phyloP scores from a whole-genome alignment of 2,113 vertebrate genomes.

The Cyphomyrus plagiostoma region DNA sequence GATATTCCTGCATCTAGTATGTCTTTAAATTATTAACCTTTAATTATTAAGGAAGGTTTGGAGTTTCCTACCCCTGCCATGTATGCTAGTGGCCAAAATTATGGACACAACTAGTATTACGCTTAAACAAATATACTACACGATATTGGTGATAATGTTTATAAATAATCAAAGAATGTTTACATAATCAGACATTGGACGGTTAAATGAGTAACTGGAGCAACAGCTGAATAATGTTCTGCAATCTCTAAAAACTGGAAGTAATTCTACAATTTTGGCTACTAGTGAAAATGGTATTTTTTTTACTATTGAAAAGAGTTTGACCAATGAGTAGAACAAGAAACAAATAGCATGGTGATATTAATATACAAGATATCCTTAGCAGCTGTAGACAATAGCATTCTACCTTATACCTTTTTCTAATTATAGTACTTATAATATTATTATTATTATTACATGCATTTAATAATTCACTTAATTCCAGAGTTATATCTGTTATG shows the following conservation, averaged over 20 bases:
- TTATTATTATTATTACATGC: background rate
- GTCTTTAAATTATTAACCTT: background rate
- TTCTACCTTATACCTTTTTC: background rate
- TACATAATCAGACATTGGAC: background rate
- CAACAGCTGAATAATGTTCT: background rate
- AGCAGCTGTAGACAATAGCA: background rate
- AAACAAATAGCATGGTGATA: background rate
- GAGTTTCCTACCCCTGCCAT: background rate
- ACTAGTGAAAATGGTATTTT: background rate
- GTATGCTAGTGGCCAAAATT: background rate
- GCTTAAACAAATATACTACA: background rate
- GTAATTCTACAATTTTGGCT: background rate
- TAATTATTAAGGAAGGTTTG: background rate
- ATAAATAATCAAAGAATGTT: background rate
- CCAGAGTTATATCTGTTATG: background rate
- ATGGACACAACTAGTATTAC: background rate
- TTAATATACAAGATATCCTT: background rate
- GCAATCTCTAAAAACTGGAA: background rate
- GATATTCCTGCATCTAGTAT: background rate
- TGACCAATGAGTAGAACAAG: background rate
- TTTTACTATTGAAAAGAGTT: background rate
- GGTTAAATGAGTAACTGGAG: background rate
- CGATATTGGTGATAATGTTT: background rate
- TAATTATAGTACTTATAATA: background rate
- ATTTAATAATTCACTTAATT: background rate